Conservation (phyloP, 2,888 invertebrate species). For the Caenorhabditis wallacei region DNA sequence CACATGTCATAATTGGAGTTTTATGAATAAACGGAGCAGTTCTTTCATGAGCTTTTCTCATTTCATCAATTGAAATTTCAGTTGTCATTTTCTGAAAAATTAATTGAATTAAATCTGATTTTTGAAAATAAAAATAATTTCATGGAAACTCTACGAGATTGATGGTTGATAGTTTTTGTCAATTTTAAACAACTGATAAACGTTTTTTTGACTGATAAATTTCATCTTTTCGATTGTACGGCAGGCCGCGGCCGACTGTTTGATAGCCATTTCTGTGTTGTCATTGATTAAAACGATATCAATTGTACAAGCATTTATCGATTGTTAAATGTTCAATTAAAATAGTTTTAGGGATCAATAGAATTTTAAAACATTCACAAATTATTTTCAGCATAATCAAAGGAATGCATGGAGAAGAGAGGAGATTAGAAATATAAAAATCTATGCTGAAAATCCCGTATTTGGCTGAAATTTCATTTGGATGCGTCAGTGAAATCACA, state of each 20-base stretch:
- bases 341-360: constrained; percentile 8
- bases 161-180: too few relatives aligned
- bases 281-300: constrained; percentile 2
- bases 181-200: too few relatives aligned
- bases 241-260: too few relatives aligned
- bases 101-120: neutral
- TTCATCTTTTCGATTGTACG: neutral
- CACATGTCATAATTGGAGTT: constrained; percentile 68
- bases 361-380: constrained; percentile 44
- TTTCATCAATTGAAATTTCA: constrained; percentile 49
- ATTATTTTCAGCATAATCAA: constrained; percentile 2
- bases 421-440: constrained; percentile 6
- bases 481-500: constrained; percentile 36
- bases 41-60: constrained; percentile 57
- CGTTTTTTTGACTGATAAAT: too few relatives aligned
- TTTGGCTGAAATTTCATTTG: constrained; percentile 31
- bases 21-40: constrained; percentile 54
- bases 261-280: too few relatives aligned
- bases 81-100: constrained; percentile 20
- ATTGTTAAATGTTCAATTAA: constrained; percentile 25
- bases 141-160: too few relatives aligned
- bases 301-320: constrained; percentile 52
- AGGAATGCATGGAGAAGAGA: constrained; percentile 4
- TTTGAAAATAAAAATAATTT: too few relatives aligned
- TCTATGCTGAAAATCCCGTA: constrained; percentile 46